Evolutionary conservation across 92 coral and sea anemone species (phyloP), one percentile per base, ranked within the genome.

Genomic region (Bergia puertoricense): DNA sequence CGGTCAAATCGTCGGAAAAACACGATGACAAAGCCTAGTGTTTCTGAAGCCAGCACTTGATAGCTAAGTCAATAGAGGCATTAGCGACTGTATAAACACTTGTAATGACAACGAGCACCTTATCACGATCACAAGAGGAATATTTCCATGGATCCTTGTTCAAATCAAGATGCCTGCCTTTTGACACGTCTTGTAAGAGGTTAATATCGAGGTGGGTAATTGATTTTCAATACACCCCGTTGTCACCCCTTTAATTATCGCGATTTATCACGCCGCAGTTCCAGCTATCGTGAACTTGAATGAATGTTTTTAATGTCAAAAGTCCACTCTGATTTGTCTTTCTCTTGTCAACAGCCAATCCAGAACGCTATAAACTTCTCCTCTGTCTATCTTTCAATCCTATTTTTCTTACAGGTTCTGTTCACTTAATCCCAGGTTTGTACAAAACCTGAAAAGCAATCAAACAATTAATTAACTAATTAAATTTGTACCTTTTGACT

Each of bases 211-310:
- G 66, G 73, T 76, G 89, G 81, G 88, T 79, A 45, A 65, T 79
- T 85, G 80, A 45, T 62, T 74, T 85, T 75, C 89, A 72, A 84
- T 83, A 69, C 44, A 54, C 11, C 87, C 67, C 85, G 67, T 50
- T 84, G 93, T 69, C 91, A 91, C 68, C 48, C 56, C 14, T 39
- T 72, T 91, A 71, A 84, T 84, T 84, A 84, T 44, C 87, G 43
- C 67, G 38, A 41, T 84, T 84, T 84, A 84, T 45, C 87, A 84
- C 87, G 87, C 87, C 39, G 48, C 41, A 5, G 18, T 76, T 8
- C 6, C 78, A 14, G 45, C 43, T 68, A 37, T 69, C 78, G 38
- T 41, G 65, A 56, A 51, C 87, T 69, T 69, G 59, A 83, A 48
- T 71, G 43, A 48, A 10, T 69, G 79, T 37, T 36, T 84, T 69